phyloP scores from a whole-genome alignment of 23 tunicate species.

The Halocynthia aurantium region DNA sequence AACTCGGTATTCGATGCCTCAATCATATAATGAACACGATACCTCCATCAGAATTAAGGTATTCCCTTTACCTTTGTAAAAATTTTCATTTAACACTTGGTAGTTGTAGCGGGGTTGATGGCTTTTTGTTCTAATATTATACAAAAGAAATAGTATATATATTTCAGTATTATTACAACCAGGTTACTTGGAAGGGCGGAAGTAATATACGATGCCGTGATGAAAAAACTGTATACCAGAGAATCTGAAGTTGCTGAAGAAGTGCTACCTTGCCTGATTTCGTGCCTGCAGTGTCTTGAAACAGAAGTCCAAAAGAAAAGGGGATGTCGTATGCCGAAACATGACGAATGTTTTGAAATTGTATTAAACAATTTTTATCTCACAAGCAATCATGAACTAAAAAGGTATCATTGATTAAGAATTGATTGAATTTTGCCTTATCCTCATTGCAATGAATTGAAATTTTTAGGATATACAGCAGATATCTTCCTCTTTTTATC shows the following conservation, averaged over 20 bases:
- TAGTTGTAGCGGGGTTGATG: background rate
- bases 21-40: constrained; percentile 4
- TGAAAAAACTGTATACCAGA: constrained; percentile 33
- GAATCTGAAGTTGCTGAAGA: constrained; percentile 25
- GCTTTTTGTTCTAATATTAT: too few species aligned
- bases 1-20: background rate
- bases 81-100: background rate
- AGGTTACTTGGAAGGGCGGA: constrained; percentile 47
- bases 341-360: constrained; percentile 44
- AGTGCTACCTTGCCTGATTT: constrained; percentile 45
- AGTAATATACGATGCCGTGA: constrained; percentile 57
- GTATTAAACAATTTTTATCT: constrained; percentile 28
- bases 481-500: background rate
- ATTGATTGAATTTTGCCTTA: too few species aligned
- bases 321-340: constrained; percentile 26
- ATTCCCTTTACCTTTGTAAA: background rate
- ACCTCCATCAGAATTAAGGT: constrained; percentile 18
- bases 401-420: constrained; percentile 19
- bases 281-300: constrained; percentile 37
- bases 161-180: background rate
- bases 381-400: constrained; percentile 13
- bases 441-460: too few species aligned
- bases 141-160: too few species aligned
- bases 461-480: constrained; percentile 3
- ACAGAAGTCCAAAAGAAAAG: constrained; percentile 46